Conservation (phyloP, 2,113 vertebrate genomes). For the Pogona vitticeps region DNA sequence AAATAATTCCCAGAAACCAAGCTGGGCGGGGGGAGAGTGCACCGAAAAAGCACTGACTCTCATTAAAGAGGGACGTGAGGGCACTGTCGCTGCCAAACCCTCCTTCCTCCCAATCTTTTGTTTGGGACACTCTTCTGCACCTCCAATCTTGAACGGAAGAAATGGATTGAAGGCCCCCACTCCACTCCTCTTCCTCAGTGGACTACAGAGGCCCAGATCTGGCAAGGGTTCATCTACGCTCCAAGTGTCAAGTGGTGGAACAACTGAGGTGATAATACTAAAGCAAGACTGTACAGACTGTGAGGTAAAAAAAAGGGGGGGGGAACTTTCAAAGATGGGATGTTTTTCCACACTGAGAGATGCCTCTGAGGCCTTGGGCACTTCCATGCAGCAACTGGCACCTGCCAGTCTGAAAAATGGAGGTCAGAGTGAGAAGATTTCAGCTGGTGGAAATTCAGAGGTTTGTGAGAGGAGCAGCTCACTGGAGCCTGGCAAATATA, state of each 20-base stretch:
- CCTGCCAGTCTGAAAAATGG: not conserved
- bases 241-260: not conserved
- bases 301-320: constrained; percentile 22
- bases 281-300: constrained; percentile 4
- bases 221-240: not conserved
- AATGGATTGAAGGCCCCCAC: not conserved
- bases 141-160: not conserved
- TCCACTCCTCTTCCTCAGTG: not conserved
- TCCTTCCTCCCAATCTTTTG: not conserved
- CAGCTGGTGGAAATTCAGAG: not conserved
- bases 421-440: not conserved
- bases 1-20: not conserved
- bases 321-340: not conserved
- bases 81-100: not conserved
- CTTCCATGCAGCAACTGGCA: not conserved
- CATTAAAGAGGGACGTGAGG: not conserved
- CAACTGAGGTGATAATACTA: not conserved
- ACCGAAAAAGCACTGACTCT: not conserved
- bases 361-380: too few relatives aligned
- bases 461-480: not conserved
- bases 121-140: constrained; percentile 1
- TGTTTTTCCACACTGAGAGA: not conserved
- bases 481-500: not conserved
- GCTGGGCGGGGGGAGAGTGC: not conserved
- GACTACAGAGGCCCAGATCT: not conserved